Base-by-base conservation (phyloP, 2,113 vertebrate genomes). In the Ondatra zibethicus region DNA sequence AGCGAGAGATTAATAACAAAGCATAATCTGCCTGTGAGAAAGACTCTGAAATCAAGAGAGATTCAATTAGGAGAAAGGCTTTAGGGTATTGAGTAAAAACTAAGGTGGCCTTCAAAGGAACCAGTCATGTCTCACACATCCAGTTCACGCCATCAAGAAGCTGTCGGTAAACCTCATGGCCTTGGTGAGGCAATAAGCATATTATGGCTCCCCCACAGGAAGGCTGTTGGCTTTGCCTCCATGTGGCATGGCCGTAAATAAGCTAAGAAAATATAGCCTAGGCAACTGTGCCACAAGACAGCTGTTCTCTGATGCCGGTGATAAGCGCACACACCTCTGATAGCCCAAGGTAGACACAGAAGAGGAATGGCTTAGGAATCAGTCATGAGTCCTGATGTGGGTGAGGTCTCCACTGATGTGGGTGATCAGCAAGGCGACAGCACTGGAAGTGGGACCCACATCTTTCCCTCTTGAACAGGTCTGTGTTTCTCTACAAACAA, bases 191-290 rank as follows among this genome's bases (percentile, higher is more conserved):
- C n/a, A 81, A 58, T 91, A 78, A 90, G 45, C 85, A 17, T 72
- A 47, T 17, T 50, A 55, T 66, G 45, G 17, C 58, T 86, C 50
- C 19, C 70, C 84, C 21, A 47, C 8, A 47, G 78, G 25, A 88
- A 81, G 52, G 36, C 25, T 92, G 66, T 58, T 88, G 80, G 80
- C 66, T 91, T 77, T 90, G 33, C 9, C 47, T 8, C 63, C 42
- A 17, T 17, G 39, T 78, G 84, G 94, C 68, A 47, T 16, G 1
- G 2, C 80, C 88, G 70, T 80, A 73, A 76, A 91, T 65, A 85
- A 95, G 61, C 39, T 92, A 92, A 85, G 55, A 77, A 92, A 92
- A 68, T n/a, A 94, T 2, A 80, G 80, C 33, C 7, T 63, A 14
- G 31, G 65, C 31, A 4, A 47, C 39, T 33, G 9, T 27, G 0